Evolutionary conservation across 1,140 invertebrate species (phyloP).

Genomic region (Lordiphosa collinella): DNA sequence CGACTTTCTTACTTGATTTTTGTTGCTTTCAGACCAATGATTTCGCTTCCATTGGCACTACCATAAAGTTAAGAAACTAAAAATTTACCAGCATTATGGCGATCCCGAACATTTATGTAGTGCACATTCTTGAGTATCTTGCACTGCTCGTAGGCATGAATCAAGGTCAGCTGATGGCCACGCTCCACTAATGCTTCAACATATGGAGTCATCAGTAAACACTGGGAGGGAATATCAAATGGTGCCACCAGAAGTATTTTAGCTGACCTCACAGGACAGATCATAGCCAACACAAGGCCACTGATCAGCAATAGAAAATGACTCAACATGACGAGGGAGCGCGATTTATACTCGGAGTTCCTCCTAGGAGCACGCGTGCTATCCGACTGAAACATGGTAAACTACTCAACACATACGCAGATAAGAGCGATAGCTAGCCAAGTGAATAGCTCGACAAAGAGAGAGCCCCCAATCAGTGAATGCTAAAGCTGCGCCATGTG

Average conservation of each 20-base stretch:
- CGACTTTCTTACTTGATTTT: no score
- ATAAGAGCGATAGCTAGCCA: slow-evolving; percentile 19
- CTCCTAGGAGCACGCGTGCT: neutral
- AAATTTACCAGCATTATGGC: neutral
- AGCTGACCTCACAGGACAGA: neutral
- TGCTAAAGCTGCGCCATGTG: slow-evolving; percentile 29
- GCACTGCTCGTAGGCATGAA: slow-evolving; percentile 37
- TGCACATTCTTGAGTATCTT: neutral
- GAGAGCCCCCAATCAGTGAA: slow-evolving; percentile 15
- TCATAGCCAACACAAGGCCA: neutral
- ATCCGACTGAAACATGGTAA: neutral
- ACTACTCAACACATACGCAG: neutral
- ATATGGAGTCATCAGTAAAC: slow-evolving; percentile 33
- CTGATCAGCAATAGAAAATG: neutral
- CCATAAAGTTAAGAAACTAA: neutral
- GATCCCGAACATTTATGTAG: slow-evolving; percentile 28
- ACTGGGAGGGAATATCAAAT: slow-evolving; percentile 35
- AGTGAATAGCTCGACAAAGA: neutral
- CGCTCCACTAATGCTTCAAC: slow-evolving; percentile 26
- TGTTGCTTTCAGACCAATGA: no score
- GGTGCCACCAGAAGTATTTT: slow-evolving; percentile 36
- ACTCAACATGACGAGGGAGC: slow-evolving; percentile 9
- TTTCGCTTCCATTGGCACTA: no score
- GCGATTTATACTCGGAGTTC: neutral
- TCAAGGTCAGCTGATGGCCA: slow-evolving; percentile 49